Conservation (phyloP, 2,113 vertebrate genomes). For the Cygnus atratus region DNA sequence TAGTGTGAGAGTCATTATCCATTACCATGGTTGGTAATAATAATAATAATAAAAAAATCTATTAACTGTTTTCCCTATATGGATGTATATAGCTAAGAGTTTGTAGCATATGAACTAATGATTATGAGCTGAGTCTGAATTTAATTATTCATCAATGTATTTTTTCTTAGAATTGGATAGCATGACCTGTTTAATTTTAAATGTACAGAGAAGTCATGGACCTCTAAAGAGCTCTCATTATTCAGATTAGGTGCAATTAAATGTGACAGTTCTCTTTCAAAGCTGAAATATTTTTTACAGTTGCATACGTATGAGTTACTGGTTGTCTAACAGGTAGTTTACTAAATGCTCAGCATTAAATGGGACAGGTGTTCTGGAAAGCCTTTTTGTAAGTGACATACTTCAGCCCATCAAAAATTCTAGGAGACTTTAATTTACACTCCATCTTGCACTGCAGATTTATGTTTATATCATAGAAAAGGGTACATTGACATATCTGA, state of each 20-base stretch:
- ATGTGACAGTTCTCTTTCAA: background rate
- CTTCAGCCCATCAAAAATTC: background rate
- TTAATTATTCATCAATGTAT: conserved; percentile 12
- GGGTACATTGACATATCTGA: background rate
- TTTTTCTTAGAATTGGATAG: conserved; percentile 44
- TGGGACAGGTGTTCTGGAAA: background rate
- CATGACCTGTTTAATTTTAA: conserved; percentile 27
- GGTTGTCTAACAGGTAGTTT: background rate
- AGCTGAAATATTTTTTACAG: background rate
- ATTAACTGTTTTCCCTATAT: background rate
- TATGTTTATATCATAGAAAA: background rate
- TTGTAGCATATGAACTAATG: background rate
- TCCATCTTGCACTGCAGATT: background rate
- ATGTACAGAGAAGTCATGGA: background rate
- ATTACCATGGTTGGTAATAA: background rate
- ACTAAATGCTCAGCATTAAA: background rate
- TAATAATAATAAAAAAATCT: background rate
- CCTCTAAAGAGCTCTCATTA: background rate
- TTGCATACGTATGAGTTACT: background rate
- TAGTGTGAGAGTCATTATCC: background rate
- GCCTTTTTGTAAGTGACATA: background rate
- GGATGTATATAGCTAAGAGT: background rate
- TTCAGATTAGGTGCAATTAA: background rate
- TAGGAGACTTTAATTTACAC: background rate
- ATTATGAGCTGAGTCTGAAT: conserved; percentile 9